Evolutionary conservation across 2,113 vertebrate genomes (phyloP).

Genomic region (Pangasianodon hypophthalmus): DNA sequence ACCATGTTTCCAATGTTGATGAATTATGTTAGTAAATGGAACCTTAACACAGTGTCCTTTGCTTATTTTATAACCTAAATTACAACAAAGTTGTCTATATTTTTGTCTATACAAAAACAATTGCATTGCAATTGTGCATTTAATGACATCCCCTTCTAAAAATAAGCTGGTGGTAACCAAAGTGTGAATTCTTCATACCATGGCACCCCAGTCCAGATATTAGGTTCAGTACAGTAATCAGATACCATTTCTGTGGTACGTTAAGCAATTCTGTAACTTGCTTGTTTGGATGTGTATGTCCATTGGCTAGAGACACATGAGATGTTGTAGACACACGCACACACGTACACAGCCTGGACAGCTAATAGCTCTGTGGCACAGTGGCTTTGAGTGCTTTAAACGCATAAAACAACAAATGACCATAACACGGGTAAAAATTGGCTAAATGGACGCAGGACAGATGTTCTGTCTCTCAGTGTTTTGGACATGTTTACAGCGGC

Average conservation of each 20-base stretch:
- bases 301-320: neutral
- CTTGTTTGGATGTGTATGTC: neutral
- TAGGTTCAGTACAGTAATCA: neutral
- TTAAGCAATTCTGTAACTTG: neutral
- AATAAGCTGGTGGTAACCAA: neutral
- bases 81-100: too few relatives aligned
- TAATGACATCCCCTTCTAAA: neutral
- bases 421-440: neutral
- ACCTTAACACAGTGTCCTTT: too few relatives aligned
- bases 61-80: too few relatives aligned
- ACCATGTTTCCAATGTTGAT: too few relatives aligned
- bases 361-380: neutral
- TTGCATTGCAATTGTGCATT: neutral
- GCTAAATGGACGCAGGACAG: conserved; percentile 9
- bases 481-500: neutral
- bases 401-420: conserved; percentile 10
- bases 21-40: too few relatives aligned
- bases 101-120: too few relatives aligned
- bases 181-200: neutral
- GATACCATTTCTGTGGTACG: neutral
- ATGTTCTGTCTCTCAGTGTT: conserved; percentile 1
- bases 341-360: neutral
- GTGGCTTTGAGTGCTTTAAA: conserved; percentile 10
- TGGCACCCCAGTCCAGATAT: neutral
- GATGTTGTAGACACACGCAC: neutral